These are phyloP conservation scores for Sebastes variabilis DNA, from an alignment of 2,797 vertebrate species.

Conservation along the genomic window DNA sequence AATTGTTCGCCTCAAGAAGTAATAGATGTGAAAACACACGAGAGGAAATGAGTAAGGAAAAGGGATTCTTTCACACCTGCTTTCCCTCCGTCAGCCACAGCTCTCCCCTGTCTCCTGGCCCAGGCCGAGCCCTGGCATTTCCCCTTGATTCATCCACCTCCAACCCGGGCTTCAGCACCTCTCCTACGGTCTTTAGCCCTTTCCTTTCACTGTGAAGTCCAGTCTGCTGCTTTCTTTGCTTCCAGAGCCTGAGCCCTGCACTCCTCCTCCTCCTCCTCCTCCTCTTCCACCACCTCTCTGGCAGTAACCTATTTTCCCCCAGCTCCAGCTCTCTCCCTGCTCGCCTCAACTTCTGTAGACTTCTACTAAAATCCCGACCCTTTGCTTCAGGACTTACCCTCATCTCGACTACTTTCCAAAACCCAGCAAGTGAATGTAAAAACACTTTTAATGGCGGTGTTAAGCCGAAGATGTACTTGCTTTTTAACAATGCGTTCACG, in stretches of 20 bases:
- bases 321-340: neutral
- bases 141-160: conserved; percentile 1
- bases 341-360: neutral
- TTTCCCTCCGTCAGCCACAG: conserved; percentile 22
- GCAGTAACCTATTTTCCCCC: neutral
- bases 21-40: conserved; percentile 45
- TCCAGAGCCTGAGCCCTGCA: neutral
- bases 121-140: neutral
- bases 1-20: conserved; percentile 42
- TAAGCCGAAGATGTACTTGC: neutral
- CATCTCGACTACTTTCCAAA: neutral
- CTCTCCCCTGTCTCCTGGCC: conserved; percentile 9
- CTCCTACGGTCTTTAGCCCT: neutral
- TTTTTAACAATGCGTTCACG: neutral
- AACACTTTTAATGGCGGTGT: neutral
- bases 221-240: conserved; percentile 1
- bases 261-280: neutral
- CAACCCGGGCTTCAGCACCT: neutral
- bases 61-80: conserved; percentile 57
- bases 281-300: neutral
- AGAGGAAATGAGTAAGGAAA: conserved; percentile 57
- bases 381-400: neutral
- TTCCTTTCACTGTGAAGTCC: neutral
- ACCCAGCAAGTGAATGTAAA: neutral
- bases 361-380: neutral